A percentile compares a stretch with the other conserved stretches of the same genome.
These are phyloP conservation scores for Julus scandinavius DNA, from an alignment of 2,888 invertebrate species.

Conservation along the genomic window DNA sequence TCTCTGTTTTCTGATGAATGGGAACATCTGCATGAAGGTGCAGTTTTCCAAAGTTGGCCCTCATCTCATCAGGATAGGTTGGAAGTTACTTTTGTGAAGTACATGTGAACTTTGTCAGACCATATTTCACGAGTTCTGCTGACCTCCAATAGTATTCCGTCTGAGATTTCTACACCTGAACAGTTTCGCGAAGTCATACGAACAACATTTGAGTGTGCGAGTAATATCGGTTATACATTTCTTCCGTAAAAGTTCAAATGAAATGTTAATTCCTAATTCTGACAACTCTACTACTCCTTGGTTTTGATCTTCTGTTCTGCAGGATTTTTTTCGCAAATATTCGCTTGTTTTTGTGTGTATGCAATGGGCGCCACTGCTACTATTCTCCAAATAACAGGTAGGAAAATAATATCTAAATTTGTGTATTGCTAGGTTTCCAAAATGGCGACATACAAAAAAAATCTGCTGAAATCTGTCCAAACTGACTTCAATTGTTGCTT, in stretches of 20 bases:
- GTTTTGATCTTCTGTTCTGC: background rate
- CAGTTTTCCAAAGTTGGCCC: conserved; percentile 4
- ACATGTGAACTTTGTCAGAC: background rate
- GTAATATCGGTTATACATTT: conserved; percentile 24
- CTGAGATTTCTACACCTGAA: background rate
- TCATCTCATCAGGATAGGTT: background rate
- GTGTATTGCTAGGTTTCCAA: background rate
- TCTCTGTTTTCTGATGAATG: background rate
- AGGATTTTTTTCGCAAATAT: background rate
- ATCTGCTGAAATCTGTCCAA: too few species aligned
- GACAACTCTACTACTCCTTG: background rate
- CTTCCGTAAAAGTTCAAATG: background rate
- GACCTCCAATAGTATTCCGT: background rate
- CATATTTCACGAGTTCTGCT: background rate
- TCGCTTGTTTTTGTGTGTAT: background rate
- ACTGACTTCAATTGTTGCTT: too few species aligned
- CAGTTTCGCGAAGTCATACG: background rate
- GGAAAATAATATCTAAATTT: background rate
- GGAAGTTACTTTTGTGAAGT: background rate
- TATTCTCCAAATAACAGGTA: conserved; percentile 51
- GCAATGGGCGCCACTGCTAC: conserved; percentile 52
- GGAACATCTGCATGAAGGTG: background rate
- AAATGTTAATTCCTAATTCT: background rate
- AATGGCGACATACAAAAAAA: background rate
- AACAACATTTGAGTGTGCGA: background rate